Evolutionary conservation across 2,888 invertebrate species (phyloP), one percentile per base, ranked within the genome.

Genomic region (Drosophila setosimentum): DNA sequence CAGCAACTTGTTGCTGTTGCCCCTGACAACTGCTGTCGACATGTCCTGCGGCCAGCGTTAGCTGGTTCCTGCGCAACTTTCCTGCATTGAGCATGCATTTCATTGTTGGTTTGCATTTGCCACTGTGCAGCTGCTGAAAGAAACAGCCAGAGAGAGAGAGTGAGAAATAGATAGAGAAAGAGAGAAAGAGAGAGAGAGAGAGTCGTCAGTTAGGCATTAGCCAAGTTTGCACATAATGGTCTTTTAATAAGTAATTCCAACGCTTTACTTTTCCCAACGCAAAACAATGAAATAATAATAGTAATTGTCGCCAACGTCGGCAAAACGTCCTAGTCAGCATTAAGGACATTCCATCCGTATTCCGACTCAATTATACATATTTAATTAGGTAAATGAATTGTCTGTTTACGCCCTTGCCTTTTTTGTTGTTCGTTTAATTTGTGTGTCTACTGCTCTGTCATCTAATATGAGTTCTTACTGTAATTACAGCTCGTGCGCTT

Each of bases 81-180:
- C 88, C 91, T 89, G 89, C 90, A 89, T 91, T 89, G 91, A 91
- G 88, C 87, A 88, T 81, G 89, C 92, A 92, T 92, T 90, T 92
- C 93, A 93, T 93, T 92, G 92, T 92, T 91, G 89, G 89, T 91
- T 88, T 83, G 89, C 92, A 92, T 92, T 87, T 85, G 88, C 87
- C 87, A 79, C 81, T 89, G 80, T 78, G 77, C 82, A 90, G 80
- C 80, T 82, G 79, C 7, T 74, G 62, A 21, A 35, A 30, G n/a
- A 45, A 27, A 50, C n/a, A 18, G 8, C 33, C n/a, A 21, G 37
- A 59, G 45, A 49, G 18, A 68, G 32, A 62, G 2, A 48, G 30
- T 21, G 29, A 48, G 18, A 48, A 13, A 50, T 4, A 53, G 45
- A 21, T 16, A 13, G 24, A 37, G n/a, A 33, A 2, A 50, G 24